Percentiles rank a stretch among this genome's conserved stretches.
phyloP scores from a whole-genome alignment of 2,113 vertebrate genomes.

The Chiloscyllium plagiosum region DNA sequence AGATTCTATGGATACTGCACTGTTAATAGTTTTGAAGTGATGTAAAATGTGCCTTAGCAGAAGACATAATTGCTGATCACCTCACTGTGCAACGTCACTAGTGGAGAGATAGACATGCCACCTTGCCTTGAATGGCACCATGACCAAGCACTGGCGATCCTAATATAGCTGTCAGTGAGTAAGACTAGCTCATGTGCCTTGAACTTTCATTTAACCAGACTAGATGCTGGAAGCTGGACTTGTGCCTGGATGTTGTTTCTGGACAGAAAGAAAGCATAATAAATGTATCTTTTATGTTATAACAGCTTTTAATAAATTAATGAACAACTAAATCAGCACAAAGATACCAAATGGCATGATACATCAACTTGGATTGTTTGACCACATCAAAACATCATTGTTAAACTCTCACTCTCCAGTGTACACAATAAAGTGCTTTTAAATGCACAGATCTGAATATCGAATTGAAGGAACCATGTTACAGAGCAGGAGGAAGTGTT shows the following conservation, averaged over 20 bases:
- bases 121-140: background rate
- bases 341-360: background rate
- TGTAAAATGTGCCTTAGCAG: background rate
- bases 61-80: background rate
- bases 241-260: background rate
- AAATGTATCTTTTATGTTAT: background rate
- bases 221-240: background rate
- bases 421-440: conserved; percentile 28
- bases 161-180: background rate
- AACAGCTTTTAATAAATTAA: conserved; percentile 18
- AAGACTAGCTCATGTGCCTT: background rate
- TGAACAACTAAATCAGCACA: background rate
- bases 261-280: background rate
- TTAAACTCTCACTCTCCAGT: background rate
- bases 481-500: background rate
- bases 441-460: background rate
- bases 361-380: background rate
- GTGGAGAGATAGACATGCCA: background rate
- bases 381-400: background rate
- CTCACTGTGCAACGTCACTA: background rate
- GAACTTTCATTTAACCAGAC: background rate
- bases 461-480: background rate
- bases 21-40: background rate
- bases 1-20: background rate
- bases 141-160: background rate